A percentile compares a stretch with the other conserved stretches of the same genome.
Conservation (phyloP, 2,797 vertebrate species). For the Podargus strigoides region DNA sequence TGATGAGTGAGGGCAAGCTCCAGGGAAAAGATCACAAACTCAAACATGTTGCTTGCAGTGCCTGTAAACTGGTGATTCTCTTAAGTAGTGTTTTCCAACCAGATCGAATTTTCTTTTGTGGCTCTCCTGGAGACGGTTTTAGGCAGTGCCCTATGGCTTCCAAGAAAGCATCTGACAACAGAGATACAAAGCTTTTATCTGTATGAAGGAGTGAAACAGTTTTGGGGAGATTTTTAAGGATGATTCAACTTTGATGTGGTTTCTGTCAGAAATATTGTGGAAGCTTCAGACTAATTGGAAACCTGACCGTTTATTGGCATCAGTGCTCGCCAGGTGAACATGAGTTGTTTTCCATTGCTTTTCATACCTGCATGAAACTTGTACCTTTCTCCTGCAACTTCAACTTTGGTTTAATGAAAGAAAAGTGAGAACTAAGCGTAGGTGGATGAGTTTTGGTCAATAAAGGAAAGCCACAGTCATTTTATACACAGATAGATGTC, state of each 20-base stretch:
- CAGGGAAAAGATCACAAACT: not conserved
- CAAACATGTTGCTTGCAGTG: not conserved
- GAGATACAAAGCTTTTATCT: not conserved
- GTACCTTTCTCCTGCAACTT: not conserved
- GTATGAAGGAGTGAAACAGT: not conserved
- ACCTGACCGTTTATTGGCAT: not conserved
- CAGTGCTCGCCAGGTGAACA: not conserved
- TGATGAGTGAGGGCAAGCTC: not conserved
- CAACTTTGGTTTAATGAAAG: not conserved
- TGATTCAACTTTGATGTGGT: not conserved
- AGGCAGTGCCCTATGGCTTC: constrained; percentile 6
- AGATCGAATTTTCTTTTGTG: not conserved
- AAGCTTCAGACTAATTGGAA: not conserved
- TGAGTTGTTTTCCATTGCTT: not conserved
- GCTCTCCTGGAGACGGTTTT: constrained; percentile 1
- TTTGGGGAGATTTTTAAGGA: not conserved
- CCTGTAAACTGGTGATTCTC: not conserved
- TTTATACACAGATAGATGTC: not conserved
- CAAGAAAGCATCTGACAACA: not conserved
- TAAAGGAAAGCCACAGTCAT: not conserved
- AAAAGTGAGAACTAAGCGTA: not conserved
- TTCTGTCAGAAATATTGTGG: not conserved
- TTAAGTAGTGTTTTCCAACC: constrained; percentile 12
- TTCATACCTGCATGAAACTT: not conserved
- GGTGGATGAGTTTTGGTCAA: not conserved